These are phyloP conservation scores for Caenorhabditis latens DNA, from an alignment of 1,140 invertebrate species.

Conservation along the genomic window DNA sequence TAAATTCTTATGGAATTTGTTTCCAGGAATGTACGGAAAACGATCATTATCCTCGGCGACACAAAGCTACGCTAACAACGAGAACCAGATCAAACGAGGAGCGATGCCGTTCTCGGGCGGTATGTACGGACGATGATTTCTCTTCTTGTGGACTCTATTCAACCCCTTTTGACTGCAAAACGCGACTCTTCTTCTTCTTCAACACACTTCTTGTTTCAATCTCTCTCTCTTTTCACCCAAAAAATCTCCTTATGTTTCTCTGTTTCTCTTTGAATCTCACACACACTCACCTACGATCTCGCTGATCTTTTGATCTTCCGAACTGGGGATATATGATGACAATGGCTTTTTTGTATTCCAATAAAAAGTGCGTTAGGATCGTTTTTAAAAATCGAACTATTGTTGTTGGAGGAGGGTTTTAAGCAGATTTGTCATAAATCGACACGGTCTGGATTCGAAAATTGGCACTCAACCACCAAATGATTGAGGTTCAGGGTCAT, in stretches of 20 bases:
- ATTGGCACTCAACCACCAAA: too few species aligned
- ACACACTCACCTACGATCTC: not conserved
- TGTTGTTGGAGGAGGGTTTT: too few species aligned
- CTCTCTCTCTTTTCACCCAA: not conserved
- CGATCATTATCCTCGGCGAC: conserved; percentile 12
- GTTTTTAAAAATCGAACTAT: not conserved
- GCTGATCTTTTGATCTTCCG: not conserved
- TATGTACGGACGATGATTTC: conserved; percentile 47
- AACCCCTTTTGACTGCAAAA: not conserved
- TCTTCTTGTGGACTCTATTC: not conserved
- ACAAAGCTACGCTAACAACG: conserved; percentile 3
- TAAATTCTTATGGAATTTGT: not conserved
- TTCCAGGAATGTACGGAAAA: conserved; percentile 49
- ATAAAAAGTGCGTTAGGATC: conserved; percentile 47
- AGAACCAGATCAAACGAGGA: conserved; percentile 43
- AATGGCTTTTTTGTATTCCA: conserved; percentile 32
- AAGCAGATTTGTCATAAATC: too few species aligned
- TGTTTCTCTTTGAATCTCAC: not conserved
- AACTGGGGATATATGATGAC: conserved; percentile 37
- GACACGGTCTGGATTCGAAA: too few species aligned
- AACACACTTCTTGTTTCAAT: not conserved
- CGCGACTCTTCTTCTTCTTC: not conserved
- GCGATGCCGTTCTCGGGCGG: conserved; percentile 40
- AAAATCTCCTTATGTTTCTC: not conserved
- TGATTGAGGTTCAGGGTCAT: too few species aligned